Base-by-base conservation (phyloP, 92 coral and sea anemone genomes). In the Parazoanthus darwini region DNA sequence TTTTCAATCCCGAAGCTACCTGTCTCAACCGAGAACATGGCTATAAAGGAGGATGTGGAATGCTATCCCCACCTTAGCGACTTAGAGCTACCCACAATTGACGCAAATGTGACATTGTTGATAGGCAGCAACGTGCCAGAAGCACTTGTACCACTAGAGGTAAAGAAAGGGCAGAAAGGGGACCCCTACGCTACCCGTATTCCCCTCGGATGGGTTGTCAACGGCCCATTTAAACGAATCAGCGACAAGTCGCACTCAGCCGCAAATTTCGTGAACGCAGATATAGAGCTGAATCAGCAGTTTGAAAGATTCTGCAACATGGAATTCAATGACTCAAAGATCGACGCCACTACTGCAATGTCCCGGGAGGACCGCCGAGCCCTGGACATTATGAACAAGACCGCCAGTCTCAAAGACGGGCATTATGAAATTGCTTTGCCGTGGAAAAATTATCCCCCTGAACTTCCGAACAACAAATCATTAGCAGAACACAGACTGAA, bases 391-490 rank as follows among this genome's bases (percentile, higher is more conserved):
- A 92, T 92, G 96, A 63, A 74, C 33, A 82, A 86, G 7, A 92
- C 92, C 20, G 82, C 67, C 9, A 25, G 71, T 13, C 68, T 88
- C 48, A 63, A 77, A 54, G 87, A 92, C 14, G 94, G 94, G 0
- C 94, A 92, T 65, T 92, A 94, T 81, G 76, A 82, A 33, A 81
- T 92, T 8, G 94, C 91, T 6, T 67, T 94, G 70, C 94, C 91
- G 23, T 91, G 94, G 94, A 80, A 48, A 78, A 66, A 76, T 20
- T 81, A 81, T 56, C 86, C 93, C 15, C 85, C 94, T 1, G 36
- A 43, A 23, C 85, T 91, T 7, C 85, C 87, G 13, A 85, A 89
- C 82, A 91, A 91, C 88, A 89, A 72, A 29, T 15, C 74, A 22
- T 22, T 88, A 11, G 91, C 91, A 3, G 72, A 78, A 44, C 93